Conservation (phyloP, 1,140 invertebrate genomes). For the Pogonus chalceus region DNA sequence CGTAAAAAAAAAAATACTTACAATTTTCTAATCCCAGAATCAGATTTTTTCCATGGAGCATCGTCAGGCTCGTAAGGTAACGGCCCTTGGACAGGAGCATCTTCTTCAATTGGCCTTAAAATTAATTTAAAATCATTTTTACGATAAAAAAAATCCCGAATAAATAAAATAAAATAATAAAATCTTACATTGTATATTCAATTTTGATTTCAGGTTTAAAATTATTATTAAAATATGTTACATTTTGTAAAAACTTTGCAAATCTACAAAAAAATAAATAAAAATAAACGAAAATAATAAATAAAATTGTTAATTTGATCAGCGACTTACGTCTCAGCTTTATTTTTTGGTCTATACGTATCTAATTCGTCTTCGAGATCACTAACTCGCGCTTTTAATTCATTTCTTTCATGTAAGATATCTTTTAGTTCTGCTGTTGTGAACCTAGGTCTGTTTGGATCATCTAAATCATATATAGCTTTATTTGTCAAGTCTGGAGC, state of each 20-base stretch:
- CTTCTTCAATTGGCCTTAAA: conserved; percentile 52
- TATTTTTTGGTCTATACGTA: conserved; percentile 49
- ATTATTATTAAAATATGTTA: neutral
- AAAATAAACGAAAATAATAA: neutral
- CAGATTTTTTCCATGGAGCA: conserved; percentile 78
- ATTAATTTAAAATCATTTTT: conserved; percentile 11
- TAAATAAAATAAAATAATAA: conserved; percentile 13
- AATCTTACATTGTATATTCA: neutral
- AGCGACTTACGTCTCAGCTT: conserved; percentile 27
- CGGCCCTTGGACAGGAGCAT: conserved; percentile 88
- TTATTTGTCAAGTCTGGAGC: conserved; percentile 47
- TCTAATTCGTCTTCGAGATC: conserved; percentile 81
- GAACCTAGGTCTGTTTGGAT: conserved; percentile 78
- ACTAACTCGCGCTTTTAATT: conserved; percentile 73
- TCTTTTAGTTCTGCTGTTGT: conserved; percentile 79
- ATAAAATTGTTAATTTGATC: neutral
- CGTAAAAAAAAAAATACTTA: conserved; percentile 48
- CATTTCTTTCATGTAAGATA: conserved; percentile 81
- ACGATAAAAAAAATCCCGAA: conserved; percentile 2
- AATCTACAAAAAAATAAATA: conserved; percentile 9
- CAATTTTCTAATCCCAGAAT: conserved; percentile 89
- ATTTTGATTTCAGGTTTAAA: neutral
- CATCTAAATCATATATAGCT: conserved; percentile 58
- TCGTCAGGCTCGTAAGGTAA: conserved; percentile 92
- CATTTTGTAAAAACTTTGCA: neutral